Evolutionary conservation across 1,140 invertebrate species (phyloP).

Genomic region (Campodea augens): DNA sequence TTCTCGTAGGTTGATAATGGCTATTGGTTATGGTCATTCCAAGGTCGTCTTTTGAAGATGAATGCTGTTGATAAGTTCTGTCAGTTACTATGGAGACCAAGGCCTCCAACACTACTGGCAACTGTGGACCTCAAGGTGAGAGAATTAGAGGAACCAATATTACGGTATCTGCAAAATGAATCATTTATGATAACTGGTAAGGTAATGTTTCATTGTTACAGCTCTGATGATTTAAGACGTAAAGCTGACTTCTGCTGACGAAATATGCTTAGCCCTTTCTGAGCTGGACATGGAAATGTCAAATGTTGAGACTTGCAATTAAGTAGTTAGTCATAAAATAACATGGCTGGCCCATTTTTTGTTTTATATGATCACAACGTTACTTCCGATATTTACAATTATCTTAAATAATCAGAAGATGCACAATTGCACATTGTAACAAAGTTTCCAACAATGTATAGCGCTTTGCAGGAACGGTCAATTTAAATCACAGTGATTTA

Average conservation of each 20-base stretch:
- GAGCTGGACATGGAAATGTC: not conserved
- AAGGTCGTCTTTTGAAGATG: conserved; percentile 61
- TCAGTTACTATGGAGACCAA: conserved; percentile 88
- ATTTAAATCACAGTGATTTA: no score
- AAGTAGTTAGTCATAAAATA: no score
- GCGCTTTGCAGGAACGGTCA: no score
- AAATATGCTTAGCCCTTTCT: not conserved
- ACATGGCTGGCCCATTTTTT: no score
- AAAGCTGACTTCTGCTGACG: not conserved
- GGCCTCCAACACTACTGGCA: conserved; percentile 65
- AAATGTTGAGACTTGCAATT: not conserved
- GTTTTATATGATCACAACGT: no score
- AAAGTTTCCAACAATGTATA: no score
- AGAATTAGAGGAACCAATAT: no score
- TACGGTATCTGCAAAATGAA: not conserved
- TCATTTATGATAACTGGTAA: not conserved
- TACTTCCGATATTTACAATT: no score
- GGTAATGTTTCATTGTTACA: not conserved
- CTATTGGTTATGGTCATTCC: conserved; percentile 97
- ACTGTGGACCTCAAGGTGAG: conserved; percentile 63
- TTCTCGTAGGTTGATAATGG: conserved; percentile 57
- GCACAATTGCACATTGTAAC: no score
- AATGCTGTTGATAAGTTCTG: conserved; percentile 81
- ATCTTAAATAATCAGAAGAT: no score
- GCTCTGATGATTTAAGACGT: not conserved